Conservation (phyloP, 1,140 invertebrate species). For the Aphis craccivora region DNA sequence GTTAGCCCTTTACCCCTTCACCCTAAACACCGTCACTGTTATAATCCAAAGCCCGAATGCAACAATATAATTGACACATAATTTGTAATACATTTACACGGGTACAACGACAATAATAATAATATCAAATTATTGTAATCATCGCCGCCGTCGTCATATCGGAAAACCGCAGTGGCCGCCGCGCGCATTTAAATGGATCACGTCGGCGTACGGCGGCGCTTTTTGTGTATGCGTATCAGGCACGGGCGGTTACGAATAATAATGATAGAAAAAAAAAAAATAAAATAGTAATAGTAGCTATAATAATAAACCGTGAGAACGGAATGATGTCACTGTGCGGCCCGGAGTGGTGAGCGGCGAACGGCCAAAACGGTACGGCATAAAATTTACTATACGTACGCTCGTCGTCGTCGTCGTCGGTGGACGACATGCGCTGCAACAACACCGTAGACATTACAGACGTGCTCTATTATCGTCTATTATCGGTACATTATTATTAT, state of each 20-base stretch:
- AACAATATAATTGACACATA: not conserved
- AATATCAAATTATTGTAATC: not conserved
- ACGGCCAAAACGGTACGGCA: conserved; percentile 17
- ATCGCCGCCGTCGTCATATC: not conserved
- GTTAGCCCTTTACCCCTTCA: no score
- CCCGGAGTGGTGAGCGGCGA: not conserved
- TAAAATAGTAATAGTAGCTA: conserved; percentile 15
- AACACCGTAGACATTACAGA: not conserved
- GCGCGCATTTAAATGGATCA: conserved; percentile 54
- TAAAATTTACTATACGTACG: not conserved
- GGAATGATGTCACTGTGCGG: conserved; percentile 43
- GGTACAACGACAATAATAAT: not conserved
- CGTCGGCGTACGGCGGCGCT: conserved; percentile 8
- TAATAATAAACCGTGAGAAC: conserved; percentile 52
- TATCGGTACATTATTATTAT: not conserved
- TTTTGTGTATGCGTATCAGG: conserved; percentile 57
- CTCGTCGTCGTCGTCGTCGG: not conserved
- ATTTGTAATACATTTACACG: not conserved
- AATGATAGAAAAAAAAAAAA: not conserved
- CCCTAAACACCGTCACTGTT: no score
- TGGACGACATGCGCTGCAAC: not conserved
- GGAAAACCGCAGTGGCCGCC: not conserved
- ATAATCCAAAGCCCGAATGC: no score
- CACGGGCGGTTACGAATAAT: conserved; percentile 50
- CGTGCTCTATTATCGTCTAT: not conserved